Base-by-base conservation (phyloP, 1,140 invertebrate species). In the Idris sp. region DNA sequence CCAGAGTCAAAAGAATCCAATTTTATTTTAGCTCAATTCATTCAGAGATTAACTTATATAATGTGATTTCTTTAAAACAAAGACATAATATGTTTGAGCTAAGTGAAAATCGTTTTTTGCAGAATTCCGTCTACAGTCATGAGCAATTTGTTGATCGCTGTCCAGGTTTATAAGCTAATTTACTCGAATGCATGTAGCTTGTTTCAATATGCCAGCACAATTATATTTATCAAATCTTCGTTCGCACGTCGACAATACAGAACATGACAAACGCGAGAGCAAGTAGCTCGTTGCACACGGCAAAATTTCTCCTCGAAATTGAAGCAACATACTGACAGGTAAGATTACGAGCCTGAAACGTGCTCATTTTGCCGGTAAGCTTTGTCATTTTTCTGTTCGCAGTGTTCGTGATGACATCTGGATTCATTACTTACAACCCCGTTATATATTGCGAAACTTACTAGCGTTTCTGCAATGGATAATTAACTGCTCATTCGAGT, bases 381-480 rank as follows among this genome's bases (percentile, higher is more conserved):
- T 76, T 76, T 76, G 79, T 82, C 77, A 82, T 83, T 83, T 83
- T 82, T 80, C 77, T 53, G 77, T 74, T 73, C 46, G 61, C 36
- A 68, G 59, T 64, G n/a, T 16, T 54, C 54, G 46, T 64, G 25
- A 74, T 59, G 71, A 49, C 79, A 82, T 82, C 81, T 82, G 82
- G 79, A 82, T 82, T 83, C 82, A 79, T 83, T 81, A 81, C 74
- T 79, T 80, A 79, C 75, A 78, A 73, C 67, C 64, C 62, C 40
- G 71, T 79, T 81, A 68, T n/a, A n/a, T 43, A 83, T 81, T 81
- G 74, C 74, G 65, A 81, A 82, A 81, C 79, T 83, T 81, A 79
- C 74, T 35, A 72, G 33, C 73, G 53, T 51, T 79, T 65, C 73
- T 54, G 67, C 58, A 69, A 81, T 79, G 73, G 68, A 67, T 67